Evolutionary conservation across 2,888 invertebrate genomes (phyloP), one percentile per base, ranked within the genome.

Genomic region (Toxonevra muliebris): DNA sequence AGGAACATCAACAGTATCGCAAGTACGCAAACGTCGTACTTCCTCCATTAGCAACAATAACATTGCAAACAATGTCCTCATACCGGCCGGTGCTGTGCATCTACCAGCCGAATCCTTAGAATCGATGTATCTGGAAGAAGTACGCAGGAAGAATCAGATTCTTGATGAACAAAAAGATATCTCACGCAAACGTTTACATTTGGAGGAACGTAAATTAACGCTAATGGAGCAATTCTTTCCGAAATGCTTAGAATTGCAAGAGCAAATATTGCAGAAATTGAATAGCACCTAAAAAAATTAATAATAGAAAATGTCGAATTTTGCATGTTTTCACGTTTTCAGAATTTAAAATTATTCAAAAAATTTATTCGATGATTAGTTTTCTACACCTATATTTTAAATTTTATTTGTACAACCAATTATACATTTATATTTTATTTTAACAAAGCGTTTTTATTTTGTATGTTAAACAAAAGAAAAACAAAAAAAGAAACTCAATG

Each of bases 221-320:
- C 65, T 82, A 12, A 74, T 82, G 76, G 75, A 80, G 43, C 75
- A 75, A 43, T 82, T 81, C 73, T 78, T 82, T 59, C 81, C 81
- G 45, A 82, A 82, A 73, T 82, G 75, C 63, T 70, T 82, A 70
- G 79, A 81, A 48, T 74, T 80, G 61, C 81, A 82, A 69, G 71
- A 76, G 41, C 72, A 77, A 42, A 81, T 81, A n/a, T 63, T 81
- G 7, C 71, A 70, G 20, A 78, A 78, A 60, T 60, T 79, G 54
- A 70, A 73, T 59, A 64, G n/a, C 7, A 64, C 66, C 30, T 30
- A 30, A 30, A 30, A 30, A 30, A 30, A 30, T 2, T 4, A 30
- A 30, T 30, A 30, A 4, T 30, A 30, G 30, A 30, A 30, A 7
- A 30, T 30, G 30, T 30, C 30, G 30, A 30, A 30, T 30, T 30